These are phyloP conservation scores for Yponomeuta malinellus DNA, from an alignment of 2,888 invertebrate species.

Conservation along the genomic window DNA sequence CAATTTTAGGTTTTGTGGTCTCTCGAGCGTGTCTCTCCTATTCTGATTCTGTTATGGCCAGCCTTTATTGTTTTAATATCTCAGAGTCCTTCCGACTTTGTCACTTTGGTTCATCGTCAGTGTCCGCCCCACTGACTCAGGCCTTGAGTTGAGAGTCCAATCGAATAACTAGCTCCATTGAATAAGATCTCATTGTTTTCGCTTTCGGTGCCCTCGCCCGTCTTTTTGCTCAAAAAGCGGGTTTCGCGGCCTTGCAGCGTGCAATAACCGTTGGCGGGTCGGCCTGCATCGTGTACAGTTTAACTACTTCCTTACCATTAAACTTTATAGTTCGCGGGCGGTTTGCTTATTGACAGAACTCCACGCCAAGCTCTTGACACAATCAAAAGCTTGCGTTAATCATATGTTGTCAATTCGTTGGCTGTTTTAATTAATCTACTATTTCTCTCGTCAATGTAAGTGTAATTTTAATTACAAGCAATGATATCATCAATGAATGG, in stretches of 20 bases:
- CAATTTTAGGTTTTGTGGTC: too few relatives aligned
- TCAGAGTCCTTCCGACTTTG: not conserved
- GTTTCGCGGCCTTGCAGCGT: not conserved
- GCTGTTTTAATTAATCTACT: slow-evolving; percentile 1
- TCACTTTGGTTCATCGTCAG: not conserved
- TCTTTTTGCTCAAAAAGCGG: slow-evolving; percentile 5
- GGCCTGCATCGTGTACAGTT: not conserved
- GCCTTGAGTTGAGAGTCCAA: not conserved
- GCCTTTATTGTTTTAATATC: too few relatives aligned
- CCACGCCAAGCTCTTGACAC: not conserved
- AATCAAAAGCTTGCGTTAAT: not conserved
- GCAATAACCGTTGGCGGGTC: not conserved
- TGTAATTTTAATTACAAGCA: not conserved
- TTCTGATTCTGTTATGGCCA: too few relatives aligned
- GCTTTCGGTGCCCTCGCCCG: slow-evolving; percentile 6
- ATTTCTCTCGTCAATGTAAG: not conserved
- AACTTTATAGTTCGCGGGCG: not conserved
- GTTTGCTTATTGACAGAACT: not conserved
- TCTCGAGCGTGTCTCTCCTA: too few relatives aligned
- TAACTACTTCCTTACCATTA: slow-evolving; percentile 1
- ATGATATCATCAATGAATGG: not conserved
- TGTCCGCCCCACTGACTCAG: not conserved
- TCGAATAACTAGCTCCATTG: not conserved
- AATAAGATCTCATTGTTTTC: slow-evolving; percentile 9
- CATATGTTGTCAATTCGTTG: not conserved